Percentiles rank a stretch among this genome's conserved stretches.
Evolutionary conservation across 1,140 invertebrate genomes (phyloP).

Genomic region (Microplitis mediator): DNA sequence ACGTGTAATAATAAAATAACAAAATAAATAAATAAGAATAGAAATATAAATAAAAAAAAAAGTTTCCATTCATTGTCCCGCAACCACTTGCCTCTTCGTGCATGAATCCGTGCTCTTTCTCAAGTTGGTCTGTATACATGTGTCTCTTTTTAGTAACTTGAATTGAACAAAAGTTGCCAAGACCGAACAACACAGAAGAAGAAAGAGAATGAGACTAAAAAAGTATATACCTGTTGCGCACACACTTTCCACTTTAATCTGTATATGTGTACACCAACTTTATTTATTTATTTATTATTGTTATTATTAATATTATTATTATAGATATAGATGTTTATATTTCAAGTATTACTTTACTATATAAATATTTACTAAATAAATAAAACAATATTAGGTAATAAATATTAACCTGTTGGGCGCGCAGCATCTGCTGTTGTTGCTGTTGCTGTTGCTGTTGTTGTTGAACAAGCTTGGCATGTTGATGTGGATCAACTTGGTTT

Average conservation of each 20-base stretch:
- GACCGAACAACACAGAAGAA: neutral
- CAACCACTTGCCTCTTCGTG: slow-evolving; percentile 18
- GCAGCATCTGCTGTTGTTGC: slow-evolving; percentile 63
- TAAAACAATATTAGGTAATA: neutral
- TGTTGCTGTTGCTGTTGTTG: slow-evolving; percentile 63
- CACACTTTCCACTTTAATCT: neutral
- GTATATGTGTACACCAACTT: neutral
- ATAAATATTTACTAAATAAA: neutral
- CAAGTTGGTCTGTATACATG: slow-evolving; percentile 8
- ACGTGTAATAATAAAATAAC: neutral
- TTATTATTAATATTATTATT: neutral
- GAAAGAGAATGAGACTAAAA: slow-evolving; percentile 4
- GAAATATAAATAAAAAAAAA: slow-evolving; percentile 26
- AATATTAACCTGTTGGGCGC: slow-evolving; percentile 61
- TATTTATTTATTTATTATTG: neutral
- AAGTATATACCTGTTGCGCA: slow-evolving; percentile 22
- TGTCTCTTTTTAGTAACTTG: slow-evolving; percentile 27
- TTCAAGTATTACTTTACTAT: too few species aligned
- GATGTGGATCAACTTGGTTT: slow-evolving; percentile 61
- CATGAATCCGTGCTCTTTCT: neutral
- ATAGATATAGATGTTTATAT: neutral
- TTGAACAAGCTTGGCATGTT: slow-evolving; percentile 70
- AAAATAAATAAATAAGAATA: too few species aligned
- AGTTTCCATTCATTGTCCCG: slow-evolving; percentile 44
- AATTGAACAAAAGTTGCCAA: slow-evolving; percentile 34